Percentiles rank a stretch among this genome's conserved stretches.
phyloP scores from a whole-genome alignment of 2,888 invertebrate genomes.

The Oxyscelio sp. region DNA sequence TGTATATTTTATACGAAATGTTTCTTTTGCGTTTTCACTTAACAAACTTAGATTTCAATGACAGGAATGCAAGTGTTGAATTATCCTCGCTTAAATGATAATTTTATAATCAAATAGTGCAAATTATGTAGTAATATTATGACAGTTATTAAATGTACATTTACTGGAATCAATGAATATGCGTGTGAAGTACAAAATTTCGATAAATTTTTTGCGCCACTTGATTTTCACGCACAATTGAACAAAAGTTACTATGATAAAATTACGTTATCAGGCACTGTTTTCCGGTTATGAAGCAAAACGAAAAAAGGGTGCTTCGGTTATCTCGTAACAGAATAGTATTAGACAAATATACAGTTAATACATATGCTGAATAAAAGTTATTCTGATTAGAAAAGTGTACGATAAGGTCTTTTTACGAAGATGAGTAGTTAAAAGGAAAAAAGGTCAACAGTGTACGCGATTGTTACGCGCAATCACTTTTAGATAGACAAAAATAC shows the following conservation, averaged over 20 bases:
- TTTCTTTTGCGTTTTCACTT: background rate
- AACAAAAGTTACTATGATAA: too few relatives aligned
- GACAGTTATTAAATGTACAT: too few relatives aligned
- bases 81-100: background rate
- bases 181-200: constrained; percentile 27
- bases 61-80: background rate
- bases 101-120: too few relatives aligned
- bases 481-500: constrained; percentile 66
- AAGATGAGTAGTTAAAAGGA: constrained; percentile 26
- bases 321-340: constrained; percentile 65
- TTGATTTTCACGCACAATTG: constrained; percentile 51
- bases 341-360: constrained; percentile 63
- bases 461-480: constrained; percentile 46
- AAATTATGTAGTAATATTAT: too few relatives aligned
- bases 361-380: constrained; percentile 58
- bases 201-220: background rate
- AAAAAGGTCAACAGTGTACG: constrained; percentile 5
- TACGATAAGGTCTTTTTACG: constrained; percentile 67
- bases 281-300: constrained; percentile 37
- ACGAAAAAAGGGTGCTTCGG: constrained; percentile 64
- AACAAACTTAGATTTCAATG: background rate
- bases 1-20: too few relatives aligned
- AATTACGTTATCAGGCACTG: constrained; percentile 47
- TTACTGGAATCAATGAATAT: constrained; percentile 2
- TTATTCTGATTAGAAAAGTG: constrained; percentile 62